Conservation (phyloP, 2,113 vertebrate genomes). For the Halcyon senegalensis region DNA sequence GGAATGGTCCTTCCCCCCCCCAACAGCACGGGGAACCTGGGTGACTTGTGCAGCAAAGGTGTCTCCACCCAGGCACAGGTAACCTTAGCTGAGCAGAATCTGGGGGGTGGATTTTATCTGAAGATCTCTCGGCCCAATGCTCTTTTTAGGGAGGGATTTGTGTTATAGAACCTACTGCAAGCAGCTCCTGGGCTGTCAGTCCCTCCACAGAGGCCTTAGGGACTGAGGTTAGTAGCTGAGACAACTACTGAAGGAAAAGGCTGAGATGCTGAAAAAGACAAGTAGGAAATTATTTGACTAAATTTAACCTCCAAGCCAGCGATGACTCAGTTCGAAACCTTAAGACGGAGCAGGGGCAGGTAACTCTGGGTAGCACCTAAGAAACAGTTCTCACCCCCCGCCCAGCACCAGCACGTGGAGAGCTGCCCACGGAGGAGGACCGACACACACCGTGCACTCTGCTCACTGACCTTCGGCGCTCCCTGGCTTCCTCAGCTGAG, state of each 20-base stretch:
- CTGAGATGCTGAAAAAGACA: not conserved
- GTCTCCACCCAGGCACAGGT: rapidly evolving
- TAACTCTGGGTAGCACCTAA: not conserved
- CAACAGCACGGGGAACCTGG: not conserved
- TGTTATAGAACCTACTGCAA: not conserved
- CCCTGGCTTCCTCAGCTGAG: conserved; percentile 72
- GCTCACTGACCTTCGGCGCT: conserved; percentile 76
- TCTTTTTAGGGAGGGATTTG: not conserved
- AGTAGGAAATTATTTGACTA: not conserved
- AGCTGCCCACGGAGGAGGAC: not conserved
- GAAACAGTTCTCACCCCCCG: not conserved
- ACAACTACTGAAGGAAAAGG: not conserved
- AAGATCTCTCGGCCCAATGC: not conserved
- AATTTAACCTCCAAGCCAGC: not conserved
- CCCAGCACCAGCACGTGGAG: not conserved
- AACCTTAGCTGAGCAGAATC: not conserved
- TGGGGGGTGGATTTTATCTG: not conserved
- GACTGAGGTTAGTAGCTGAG: not conserved
- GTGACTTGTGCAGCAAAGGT: not conserved
- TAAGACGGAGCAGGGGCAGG: not conserved
- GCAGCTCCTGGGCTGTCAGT: not conserved
- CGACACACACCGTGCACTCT: not conserved
- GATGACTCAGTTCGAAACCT: not conserved
- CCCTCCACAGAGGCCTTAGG: not conserved
- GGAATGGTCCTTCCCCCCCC: not conserved